Percentiles rank a stretch among this genome's conserved stretches.
Conservation (phyloP, 64 coral and sea anemone species). For the Porites australiensis region DNA sequence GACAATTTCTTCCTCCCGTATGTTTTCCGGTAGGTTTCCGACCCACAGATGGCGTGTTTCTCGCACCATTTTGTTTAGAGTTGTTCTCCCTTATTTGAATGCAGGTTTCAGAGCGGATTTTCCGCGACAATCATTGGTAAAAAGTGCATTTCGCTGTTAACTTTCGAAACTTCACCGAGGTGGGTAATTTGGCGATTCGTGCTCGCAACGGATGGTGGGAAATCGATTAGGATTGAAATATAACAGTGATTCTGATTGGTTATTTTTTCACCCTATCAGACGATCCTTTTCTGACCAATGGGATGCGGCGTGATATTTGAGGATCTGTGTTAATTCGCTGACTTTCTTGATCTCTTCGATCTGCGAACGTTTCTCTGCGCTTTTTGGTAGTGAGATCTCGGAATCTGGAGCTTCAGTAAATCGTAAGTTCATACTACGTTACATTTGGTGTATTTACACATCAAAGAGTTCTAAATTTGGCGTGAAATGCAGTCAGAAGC, state of each 20-base stretch:
- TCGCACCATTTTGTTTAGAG: constrained; percentile 77
- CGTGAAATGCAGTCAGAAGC: neutral
- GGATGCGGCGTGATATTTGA: neutral
- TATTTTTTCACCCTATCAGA: neutral
- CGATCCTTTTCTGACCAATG: constrained; percentile 19
- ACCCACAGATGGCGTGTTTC: constrained; percentile 99
- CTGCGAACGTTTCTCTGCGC: neutral
- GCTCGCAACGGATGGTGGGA: constrained; percentile 53
- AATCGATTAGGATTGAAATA: neutral
- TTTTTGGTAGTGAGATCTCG: neutral
- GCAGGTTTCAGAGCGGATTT: neutral
- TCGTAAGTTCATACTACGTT: neutral
- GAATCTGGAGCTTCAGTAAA: neutral
- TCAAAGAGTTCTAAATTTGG: neutral
- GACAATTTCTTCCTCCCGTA: constrained; percentile 91
- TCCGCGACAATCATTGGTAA: neutral
- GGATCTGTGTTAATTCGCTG: neutral
- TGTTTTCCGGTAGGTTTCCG: constrained; percentile 96
- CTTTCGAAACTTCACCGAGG: neutral
- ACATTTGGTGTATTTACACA: too few relatives aligned
- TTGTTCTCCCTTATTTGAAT: neutral
- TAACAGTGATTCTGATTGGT: constrained; percentile 50
- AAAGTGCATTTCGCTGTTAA: neutral
- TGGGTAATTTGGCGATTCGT: neutral
- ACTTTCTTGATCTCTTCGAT: neutral